Conservation (phyloP, 2,888 invertebrate species). For the Rugalucina vietnamica region DNA sequence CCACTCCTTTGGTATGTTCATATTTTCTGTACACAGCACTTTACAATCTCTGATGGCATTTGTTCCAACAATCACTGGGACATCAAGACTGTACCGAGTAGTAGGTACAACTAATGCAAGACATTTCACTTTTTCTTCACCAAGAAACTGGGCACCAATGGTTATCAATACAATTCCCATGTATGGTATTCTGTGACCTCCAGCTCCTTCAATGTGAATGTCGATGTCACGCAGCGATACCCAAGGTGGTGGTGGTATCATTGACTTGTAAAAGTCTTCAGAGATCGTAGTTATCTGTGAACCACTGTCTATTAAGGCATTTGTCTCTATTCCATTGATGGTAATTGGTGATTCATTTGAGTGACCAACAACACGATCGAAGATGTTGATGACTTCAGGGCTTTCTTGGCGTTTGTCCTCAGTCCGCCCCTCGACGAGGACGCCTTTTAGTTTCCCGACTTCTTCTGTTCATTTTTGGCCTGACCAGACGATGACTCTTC, state of each 20-base stretch:
- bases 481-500: too few relatives aligned
- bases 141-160: neutral
- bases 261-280: neutral
- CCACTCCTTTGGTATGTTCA: neutral
- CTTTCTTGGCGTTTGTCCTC: too few relatives aligned
- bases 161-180: neutral
- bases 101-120: neutral
- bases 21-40: neutral
- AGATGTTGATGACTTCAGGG: neutral
- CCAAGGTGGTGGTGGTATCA: neutral
- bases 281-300: neutral
- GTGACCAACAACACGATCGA: neutral
- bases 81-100: neutral
- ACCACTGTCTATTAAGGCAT: neutral
- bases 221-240: neutral
- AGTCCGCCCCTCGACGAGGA: too few relatives aligned
- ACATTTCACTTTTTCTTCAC: neutral
- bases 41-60: neutral
- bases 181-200: neutral
- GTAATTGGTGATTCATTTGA: neutral
- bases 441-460: too few relatives aligned
- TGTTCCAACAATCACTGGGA: neutral
- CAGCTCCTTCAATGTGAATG: neutral
- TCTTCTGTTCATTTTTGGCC: too few relatives aligned
- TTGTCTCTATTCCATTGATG: neutral